Evolutionary conservation across 2,888 invertebrate species (phyloP).

Genomic region (Tholera decimalis): DNA sequence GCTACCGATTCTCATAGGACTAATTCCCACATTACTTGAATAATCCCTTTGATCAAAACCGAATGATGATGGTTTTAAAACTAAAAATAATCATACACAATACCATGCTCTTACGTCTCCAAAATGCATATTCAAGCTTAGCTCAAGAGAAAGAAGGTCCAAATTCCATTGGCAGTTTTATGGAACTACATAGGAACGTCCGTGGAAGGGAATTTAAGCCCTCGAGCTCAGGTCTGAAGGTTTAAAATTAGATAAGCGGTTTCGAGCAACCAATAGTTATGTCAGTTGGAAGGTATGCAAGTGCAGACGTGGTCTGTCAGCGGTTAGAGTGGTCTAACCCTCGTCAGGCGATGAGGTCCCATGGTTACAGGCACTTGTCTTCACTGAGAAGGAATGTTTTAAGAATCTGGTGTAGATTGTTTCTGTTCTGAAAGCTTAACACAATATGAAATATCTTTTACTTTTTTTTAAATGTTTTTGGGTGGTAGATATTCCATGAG

Average conservation of each 20-base stretch:
- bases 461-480: not conserved
- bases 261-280: conserved; percentile 34
- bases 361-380: conserved; percentile 55
- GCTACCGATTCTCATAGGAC: not conserved
- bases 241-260: conserved; percentile 10
- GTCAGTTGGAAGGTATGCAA: conserved; percentile 52
- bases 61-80: conserved; percentile 39
- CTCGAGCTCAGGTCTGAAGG: accelerated
- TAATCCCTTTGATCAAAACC: conserved; percentile 42
- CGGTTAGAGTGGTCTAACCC: conserved; percentile 67
- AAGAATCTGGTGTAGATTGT: conserved; percentile 42
- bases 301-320: conserved; percentile 73
- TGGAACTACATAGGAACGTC: conserved; percentile 39
- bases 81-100: conserved; percentile 38
- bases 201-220: conserved; percentile 20
- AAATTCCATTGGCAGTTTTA: conserved; percentile 8
- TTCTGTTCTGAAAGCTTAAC: not conserved
- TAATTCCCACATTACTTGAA: conserved; percentile 52
- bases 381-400: conserved; percentile 42
- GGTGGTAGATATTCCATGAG: too few relatives aligned
- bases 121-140: conserved; percentile 4
- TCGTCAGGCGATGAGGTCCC: conserved; percentile 69
- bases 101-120: not conserved
- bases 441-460: not conserved
- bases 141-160: accelerated